A percentile compares a stretch with the other conserved stretches of the same genome.
Conservation (phyloP, 2,113 vertebrate genomes). For the Cranoglanis bouderius region DNA sequence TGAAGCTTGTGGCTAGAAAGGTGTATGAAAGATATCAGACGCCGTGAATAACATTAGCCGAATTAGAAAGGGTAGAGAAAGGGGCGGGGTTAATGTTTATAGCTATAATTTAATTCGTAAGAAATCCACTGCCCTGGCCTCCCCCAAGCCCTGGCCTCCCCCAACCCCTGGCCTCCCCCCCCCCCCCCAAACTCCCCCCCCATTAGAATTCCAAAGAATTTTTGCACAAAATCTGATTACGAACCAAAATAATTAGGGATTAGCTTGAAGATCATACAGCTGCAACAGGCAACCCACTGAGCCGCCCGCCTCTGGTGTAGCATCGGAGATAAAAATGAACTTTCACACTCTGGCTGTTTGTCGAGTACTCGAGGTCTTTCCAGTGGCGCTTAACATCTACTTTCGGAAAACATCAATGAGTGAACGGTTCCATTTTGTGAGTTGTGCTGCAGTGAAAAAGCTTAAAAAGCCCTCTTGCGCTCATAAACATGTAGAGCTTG, state of each 20-base stretch:
- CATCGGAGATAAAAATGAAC: constrained; percentile 16
- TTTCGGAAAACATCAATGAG: constrained; percentile 18
- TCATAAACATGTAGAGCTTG: not conserved
- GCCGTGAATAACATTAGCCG: not conserved
- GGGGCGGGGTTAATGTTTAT: not conserved
- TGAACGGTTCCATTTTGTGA: not conserved
- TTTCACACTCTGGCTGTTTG: constrained; percentile 14
- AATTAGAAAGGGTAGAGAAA: not conserved
- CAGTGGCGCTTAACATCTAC: constrained; percentile 23
- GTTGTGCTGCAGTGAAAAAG: not conserved
- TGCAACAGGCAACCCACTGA: not conserved
- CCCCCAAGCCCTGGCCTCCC: fast-evolving
- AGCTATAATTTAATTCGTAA: not conserved
- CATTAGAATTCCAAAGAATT: not conserved
- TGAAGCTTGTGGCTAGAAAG: not conserved
- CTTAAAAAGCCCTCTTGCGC: constrained; percentile 10
- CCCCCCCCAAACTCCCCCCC: too few relatives aligned
- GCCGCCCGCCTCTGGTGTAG: not conserved
- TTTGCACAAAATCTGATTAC: not conserved
- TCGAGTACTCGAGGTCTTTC: constrained; percentile 23
- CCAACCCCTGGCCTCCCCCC: fast-evolving
- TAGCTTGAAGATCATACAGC: not conserved
- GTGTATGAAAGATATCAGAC: not conserved
- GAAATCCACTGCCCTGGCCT: not conserved
- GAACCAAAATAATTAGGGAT: not conserved